A percentile compares a stretch with the other conserved stretches of the same genome.
Conservation (phyloP, 1,140 invertebrate genomes). For the Drosophila melanogaster region DNA sequence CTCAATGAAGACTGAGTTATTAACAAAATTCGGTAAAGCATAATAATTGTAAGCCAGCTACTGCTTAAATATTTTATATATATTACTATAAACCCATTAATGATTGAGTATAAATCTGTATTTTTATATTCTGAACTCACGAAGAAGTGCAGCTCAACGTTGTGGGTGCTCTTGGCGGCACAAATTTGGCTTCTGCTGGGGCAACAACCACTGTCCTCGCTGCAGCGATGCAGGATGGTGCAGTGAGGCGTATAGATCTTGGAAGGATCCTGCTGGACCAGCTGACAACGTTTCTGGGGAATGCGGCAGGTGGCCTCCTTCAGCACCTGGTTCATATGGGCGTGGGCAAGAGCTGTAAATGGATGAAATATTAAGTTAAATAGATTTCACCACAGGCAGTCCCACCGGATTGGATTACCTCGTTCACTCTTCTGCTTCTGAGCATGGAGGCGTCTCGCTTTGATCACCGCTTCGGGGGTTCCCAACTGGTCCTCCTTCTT, state of each 20-base stretch:
- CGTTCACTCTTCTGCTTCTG: conserved; percentile 41
- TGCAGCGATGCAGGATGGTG: conserved; percentile 90
- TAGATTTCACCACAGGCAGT: neutral
- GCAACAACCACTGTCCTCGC: conserved; percentile 92
- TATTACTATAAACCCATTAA: too few relatives aligned
- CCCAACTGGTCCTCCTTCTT: conserved; percentile 67
- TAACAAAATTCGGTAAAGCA: neutral
- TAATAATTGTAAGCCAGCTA: too few relatives aligned
- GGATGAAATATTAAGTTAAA: neutral
- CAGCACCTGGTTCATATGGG: conserved; percentile 86
- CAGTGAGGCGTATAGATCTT: conserved; percentile 90
- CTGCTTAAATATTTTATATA: too few relatives aligned
- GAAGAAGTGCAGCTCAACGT: conserved; percentile 89
- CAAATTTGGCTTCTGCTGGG: conserved; percentile 87
- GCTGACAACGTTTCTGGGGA: conserved; percentile 88
- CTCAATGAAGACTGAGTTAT: conserved; percentile 14
- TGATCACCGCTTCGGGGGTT: conserved; percentile 56
- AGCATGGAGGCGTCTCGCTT: conserved; percentile 47
- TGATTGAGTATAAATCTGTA: too few relatives aligned
- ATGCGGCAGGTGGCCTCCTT: conserved; percentile 87
- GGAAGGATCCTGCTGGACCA: conserved; percentile 87
- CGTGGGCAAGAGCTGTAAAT: conserved; percentile 85
- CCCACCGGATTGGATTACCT: conserved; percentile 10
- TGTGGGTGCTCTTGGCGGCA: conserved; percentile 87
- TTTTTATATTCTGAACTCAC: conserved; percentile 86